Percentiles rank a stretch among this genome's conserved stretches.
Evolutionary conservation across 2,888 invertebrate species (phyloP).

Genomic region (Habroteleia sp.): DNA sequence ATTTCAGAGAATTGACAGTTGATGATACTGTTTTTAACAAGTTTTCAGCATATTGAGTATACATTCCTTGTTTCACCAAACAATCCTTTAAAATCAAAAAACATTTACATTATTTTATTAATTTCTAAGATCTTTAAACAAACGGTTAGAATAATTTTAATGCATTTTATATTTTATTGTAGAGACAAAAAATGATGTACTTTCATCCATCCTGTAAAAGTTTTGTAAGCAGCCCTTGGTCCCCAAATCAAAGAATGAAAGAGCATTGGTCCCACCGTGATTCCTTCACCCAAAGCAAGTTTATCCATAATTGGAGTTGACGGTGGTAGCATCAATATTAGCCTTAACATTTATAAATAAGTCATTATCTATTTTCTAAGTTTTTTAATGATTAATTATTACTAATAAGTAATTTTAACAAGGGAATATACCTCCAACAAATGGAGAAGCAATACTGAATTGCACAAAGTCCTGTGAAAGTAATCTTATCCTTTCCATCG

Average conservation of each 20-base stretch:
- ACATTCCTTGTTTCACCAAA: constrained; percentile 94
- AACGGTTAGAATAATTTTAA: no score
- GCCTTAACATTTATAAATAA: constrained; percentile 81
- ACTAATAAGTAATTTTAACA: no score
- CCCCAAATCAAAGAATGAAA: constrained; percentile 95
- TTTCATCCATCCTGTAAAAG: constrained; percentile 93
- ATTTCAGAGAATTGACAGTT: constrained; percentile 85
- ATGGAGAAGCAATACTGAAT: constrained; percentile 95
- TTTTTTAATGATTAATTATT: no score
- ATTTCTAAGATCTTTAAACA: no score
- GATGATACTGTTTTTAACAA: constrained; percentile 87
- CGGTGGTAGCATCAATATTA: constrained; percentile 93
- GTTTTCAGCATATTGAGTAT: constrained; percentile 88
- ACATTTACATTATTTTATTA: background rate
- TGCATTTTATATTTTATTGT: no score
- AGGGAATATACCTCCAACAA: constrained; percentile 90
- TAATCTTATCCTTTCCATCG: constrained; percentile 77
- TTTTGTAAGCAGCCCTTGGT: constrained; percentile 91
- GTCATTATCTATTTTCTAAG: no score
- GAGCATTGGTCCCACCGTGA: constrained; percentile 86
- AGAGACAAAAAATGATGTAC: no score
- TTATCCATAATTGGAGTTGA: constrained; percentile 93
- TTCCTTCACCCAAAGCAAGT: constrained; percentile 85
- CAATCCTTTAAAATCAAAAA: constrained; percentile 84
- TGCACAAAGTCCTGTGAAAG: constrained; percentile 87